A percentile compares a stretch with the other conserved stretches of the same genome.
These are phyloP conservation scores for Pseudomyrmex gracilis DNA, from an alignment of 1,140 invertebrate genomes.

Conservation along the genomic window DNA sequence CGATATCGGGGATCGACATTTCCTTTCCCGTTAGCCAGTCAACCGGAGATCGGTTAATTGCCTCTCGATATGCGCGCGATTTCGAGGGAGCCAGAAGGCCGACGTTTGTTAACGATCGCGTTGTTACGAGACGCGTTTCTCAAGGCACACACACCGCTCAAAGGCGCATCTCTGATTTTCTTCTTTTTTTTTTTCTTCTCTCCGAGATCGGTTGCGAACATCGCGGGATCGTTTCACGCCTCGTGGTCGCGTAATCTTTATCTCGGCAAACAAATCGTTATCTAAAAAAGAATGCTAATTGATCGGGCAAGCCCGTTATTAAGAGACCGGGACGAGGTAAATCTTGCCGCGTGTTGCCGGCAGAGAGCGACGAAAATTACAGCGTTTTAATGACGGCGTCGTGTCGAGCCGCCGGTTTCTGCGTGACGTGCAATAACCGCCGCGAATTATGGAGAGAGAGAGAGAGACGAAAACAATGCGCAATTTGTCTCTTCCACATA, in stretches of 20 bases:
- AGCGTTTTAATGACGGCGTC: constrained; percentile 48
- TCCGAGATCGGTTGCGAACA: constrained; percentile 6
- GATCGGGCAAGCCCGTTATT: constrained; percentile 25
- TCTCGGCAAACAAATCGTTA: constrained; percentile 37
- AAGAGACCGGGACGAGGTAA: constrained; percentile 35
- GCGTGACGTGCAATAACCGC: constrained; percentile 56
- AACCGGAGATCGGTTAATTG: constrained; percentile 52
- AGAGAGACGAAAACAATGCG: neutral
- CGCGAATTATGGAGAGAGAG: constrained; percentile 58
- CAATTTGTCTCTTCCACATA: constrained; percentile 53
- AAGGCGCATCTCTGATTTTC: neutral
- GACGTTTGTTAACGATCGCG: constrained; percentile 30
- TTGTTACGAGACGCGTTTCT: constrained; percentile 13
- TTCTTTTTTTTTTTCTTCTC: neutral
- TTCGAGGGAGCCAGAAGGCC: constrained; percentile 51
- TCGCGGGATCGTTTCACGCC: constrained; percentile 54
- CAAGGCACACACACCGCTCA: constrained; percentile 1
- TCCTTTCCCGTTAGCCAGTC: constrained; percentile 47
- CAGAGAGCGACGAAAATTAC: constrained; percentile 45
- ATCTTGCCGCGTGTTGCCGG: constrained; percentile 33
- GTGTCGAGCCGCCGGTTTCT: constrained; percentile 26
- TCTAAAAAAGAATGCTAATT: constrained; percentile 62
- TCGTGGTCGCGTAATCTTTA: constrained; percentile 37
- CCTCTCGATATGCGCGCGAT: constrained; percentile 52
- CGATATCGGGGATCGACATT: constrained; percentile 49